These are phyloP conservation scores for Danio tinwini DNA, from an alignment of 2,797 vertebrate genomes.

Conservation along the genomic window DNA sequence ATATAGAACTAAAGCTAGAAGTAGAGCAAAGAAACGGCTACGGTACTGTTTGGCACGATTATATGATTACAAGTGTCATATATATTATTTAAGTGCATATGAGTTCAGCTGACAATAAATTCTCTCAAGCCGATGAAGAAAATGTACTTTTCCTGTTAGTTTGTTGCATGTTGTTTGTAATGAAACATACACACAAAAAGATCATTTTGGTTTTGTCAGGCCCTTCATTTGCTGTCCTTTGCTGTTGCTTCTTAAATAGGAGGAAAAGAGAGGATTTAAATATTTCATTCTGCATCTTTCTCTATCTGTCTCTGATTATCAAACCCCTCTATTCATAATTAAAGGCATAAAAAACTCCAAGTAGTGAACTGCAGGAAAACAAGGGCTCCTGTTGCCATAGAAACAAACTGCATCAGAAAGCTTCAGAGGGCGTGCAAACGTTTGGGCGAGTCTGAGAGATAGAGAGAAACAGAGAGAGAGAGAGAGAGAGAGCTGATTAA, in stretches of 20 bases:
- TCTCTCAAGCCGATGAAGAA: neutral
- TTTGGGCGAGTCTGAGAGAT: conserved; percentile 33
- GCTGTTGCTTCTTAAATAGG: conserved; percentile 19
- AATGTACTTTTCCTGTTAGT: neutral
- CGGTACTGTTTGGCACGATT: neutral
- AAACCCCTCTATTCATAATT: conserved; percentile 61
- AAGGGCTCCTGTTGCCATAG: conserved; percentile 58
- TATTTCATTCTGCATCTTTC: conserved; percentile 37
- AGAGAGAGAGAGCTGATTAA: conserved; percentile 16
- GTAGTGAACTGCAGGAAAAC: conserved; percentile 47
- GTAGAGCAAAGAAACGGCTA: neutral
- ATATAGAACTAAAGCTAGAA: conserved; percentile 13
- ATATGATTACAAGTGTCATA: neutral
- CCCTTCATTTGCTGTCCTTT: conserved; percentile 11
- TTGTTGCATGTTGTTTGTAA: conserved; percentile 14
- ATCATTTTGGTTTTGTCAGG: neutral
- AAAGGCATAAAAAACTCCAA: conserved; percentile 46
- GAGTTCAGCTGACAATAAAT: neutral
- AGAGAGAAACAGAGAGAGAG: conserved; percentile 20
- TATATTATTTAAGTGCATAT: neutral
- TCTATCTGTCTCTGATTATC: conserved; percentile 53
- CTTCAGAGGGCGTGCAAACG: conserved; percentile 49
- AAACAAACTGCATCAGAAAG: conserved; percentile 59
- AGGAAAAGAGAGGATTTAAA: conserved; percentile 10
- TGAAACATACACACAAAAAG: neutral